These are phyloP conservation scores for Lithobates pipiens DNA, from an alignment of 2,797 vertebrate genomes.

Conservation along the genomic window DNA sequence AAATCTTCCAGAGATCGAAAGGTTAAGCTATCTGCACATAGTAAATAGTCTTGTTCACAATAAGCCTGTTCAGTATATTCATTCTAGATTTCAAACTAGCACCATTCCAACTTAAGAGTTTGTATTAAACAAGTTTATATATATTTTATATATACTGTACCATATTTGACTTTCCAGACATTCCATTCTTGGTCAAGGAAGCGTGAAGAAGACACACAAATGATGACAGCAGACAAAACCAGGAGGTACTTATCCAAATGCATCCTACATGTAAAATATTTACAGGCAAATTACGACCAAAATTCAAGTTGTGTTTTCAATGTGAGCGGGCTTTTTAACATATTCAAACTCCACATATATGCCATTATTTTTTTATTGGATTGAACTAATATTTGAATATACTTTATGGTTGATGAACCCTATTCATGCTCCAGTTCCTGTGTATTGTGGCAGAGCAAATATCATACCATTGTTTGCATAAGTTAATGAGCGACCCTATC, in stretches of 20 bases:
- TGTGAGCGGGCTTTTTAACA: background rate
- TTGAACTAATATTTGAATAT: background rate
- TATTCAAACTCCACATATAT: background rate
- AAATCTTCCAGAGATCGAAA: too few relatives aligned
- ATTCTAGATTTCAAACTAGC: too few relatives aligned
- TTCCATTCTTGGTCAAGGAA: conserved; percentile 45
- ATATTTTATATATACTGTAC: conserved; percentile 7
- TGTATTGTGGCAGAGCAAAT: background rate
- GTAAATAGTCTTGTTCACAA: too few relatives aligned
- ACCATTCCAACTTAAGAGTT: background rate
- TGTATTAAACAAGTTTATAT: background rate
- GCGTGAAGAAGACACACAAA: conserved; percentile 23
- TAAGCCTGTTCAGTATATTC: too few relatives aligned
- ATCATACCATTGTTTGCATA: background rate
- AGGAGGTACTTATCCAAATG: conserved; percentile 14
- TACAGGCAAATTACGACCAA: background rate
- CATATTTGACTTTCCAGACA: conserved; percentile 26
- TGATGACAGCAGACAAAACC: conserved; percentile 13
- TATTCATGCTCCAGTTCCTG: background rate
- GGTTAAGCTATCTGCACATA: too few relatives aligned
- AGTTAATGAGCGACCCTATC: background rate
- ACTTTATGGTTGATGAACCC: background rate
- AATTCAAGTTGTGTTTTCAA: background rate
- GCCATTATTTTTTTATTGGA: background rate
- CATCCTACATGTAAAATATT: conserved; percentile 28